phyloP scores from a whole-genome alignment of 2,888 invertebrate species.

The Mongoloraphidia duomilia region DNA sequence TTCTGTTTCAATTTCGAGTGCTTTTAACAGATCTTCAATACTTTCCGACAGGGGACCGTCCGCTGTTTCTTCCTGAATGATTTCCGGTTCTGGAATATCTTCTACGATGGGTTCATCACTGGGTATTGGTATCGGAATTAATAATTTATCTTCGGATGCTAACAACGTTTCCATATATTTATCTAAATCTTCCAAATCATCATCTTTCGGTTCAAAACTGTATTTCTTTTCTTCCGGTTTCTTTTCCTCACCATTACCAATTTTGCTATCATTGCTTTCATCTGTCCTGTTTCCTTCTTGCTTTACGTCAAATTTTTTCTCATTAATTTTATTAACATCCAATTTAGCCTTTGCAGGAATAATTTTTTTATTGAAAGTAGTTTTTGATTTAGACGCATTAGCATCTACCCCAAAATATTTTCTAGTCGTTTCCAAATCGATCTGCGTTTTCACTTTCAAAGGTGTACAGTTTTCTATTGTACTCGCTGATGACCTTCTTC shows the following conservation, averaged over 20 bases:
- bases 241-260: constrained; percentile 6
- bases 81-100: constrained; percentile 8
- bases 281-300: constrained; percentile 3
- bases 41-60: constrained; percentile 24
- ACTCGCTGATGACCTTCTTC: no score
- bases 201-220: constrained; percentile 28
- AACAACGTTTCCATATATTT: constrained; percentile 28
- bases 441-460: constrained; percentile 1
- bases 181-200: constrained; percentile 26
- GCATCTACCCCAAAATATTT: constrained; percentile 27
- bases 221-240: constrained; percentile 8
- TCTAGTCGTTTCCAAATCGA: constrained; percentile 22
- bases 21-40: constrained; percentile 30
- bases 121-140: constrained; percentile 21
- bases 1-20: constrained; percentile 25
- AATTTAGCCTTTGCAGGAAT: not conserved
- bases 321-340: no score
- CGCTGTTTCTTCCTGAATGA: constrained; percentile 12
- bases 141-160: constrained; percentile 26
- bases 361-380: constrained; percentile 13
- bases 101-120: constrained; percentile 21
- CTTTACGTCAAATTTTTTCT: not conserved
- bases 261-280: constrained; percentile 4
- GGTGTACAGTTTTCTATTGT: not conserved
- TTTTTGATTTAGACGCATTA: constrained; percentile 11